Evolutionary conservation across 2,113 vertebrate genomes (phyloP), one percentile per base, ranked within the genome.

Genomic region (Eptatretus burgeri): DNA sequence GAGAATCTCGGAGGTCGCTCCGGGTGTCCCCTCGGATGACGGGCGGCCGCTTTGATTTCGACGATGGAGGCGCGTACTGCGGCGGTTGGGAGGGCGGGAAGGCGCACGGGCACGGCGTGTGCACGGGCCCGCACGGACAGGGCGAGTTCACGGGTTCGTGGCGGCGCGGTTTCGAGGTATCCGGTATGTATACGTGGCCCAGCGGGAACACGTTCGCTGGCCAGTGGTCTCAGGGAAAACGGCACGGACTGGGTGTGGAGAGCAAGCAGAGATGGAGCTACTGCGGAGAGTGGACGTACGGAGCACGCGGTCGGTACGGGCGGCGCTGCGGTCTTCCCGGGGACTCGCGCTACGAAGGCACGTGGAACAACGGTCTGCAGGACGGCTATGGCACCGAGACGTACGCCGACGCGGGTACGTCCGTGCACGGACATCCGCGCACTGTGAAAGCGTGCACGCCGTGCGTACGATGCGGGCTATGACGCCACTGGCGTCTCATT

Each of bases 41-140:
- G 85, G 88, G 88, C 80, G 88, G 88, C 81, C 77, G 88, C 75
- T 93, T 93, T 76, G 86, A 94, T 75, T 94, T 94, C 82, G 85
- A 91, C 78, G 88, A 94, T 81, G 88, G 88, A 71, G 88, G 86
- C 77, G 85, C 86, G 73, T 93, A 85, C 74, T 93, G 88, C 76
- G 88, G 88, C 72, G 88, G 88, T 74, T 94, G 88, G 88, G 86
- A 91, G 76, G 82, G 86, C 74, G 88, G 88, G 72, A 91, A 91
- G 80, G 86, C 83, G 76, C 88, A 91, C 77, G 84, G 88, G 74
- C 88, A 93, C 73, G 88, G 88, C 72, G 84, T 93, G 74, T 93
- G 88, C 78, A 91, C 86, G 73, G 88, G 88, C 76, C 86, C 88
- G 76, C 85, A 87, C 76, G 82, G 88, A 76, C 88, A 94, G 76